Conservation (phyloP, 2,113 vertebrate species). For the Alexandromys fortis region DNA sequence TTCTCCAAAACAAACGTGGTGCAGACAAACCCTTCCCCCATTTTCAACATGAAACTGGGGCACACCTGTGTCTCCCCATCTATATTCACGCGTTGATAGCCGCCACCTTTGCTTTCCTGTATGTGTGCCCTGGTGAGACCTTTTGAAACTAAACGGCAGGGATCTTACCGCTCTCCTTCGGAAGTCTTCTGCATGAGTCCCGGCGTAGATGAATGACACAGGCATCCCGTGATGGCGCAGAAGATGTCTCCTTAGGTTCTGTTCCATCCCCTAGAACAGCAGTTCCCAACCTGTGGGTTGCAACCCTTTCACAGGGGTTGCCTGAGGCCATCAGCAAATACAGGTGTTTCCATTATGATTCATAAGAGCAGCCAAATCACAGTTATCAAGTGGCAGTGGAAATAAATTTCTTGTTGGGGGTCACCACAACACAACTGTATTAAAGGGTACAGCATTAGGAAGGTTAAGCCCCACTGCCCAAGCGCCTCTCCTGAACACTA, state of each 20-base stretch:
- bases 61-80: not conserved
- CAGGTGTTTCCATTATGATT: not conserved
- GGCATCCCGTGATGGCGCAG: not conserved
- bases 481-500: not conserved
- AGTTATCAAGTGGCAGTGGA: not conserved
- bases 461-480: not conserved
- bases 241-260: not conserved
- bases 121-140: not conserved
- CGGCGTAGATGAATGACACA: not conserved
- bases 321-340: not conserved
- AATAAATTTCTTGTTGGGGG: not conserved
- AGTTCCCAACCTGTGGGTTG: not conserved
- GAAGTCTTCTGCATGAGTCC: not conserved
- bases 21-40: not conserved
- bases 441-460: not conserved
- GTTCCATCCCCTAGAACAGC: not conserved
- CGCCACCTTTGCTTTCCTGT: not conserved
- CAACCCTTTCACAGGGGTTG: not conserved
- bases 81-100: not conserved
- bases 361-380: not conserved
- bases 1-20: not conserved
- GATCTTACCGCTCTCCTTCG: not conserved
- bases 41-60: not conserved
- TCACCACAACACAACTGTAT: not conserved
- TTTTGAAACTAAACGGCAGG: not conserved